Evolutionary conservation across 2,888 invertebrate species (phyloP).

Genomic region (Pimpla rufipes): DNA sequence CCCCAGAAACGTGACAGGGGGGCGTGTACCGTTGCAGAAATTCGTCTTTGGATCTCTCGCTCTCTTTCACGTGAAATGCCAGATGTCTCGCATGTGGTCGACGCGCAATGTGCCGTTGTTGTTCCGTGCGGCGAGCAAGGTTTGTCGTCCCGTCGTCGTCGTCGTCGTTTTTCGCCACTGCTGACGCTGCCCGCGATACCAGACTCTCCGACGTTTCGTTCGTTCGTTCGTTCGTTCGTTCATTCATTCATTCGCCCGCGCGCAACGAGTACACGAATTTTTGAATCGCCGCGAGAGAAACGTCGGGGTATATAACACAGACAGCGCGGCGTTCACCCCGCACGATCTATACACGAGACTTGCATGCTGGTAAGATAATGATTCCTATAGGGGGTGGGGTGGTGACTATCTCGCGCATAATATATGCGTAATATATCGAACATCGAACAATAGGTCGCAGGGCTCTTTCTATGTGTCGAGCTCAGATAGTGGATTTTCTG

Average conservation of each 20-base stretch:
- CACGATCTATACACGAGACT: slow-evolving; percentile 1
- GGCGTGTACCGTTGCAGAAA: slow-evolving; percentile 84
- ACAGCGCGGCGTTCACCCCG: not conserved
- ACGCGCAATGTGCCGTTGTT: slow-evolving; percentile 73
- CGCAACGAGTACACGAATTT: slow-evolving; percentile 33
- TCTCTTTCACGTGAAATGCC: slow-evolving; percentile 84
- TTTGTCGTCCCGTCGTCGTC: slow-evolving; percentile 33
- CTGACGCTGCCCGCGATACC: slow-evolving; percentile 16
- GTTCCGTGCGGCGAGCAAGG: slow-evolving; percentile 68
- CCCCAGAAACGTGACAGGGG: slow-evolving; percentile 83
- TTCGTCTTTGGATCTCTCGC: slow-evolving; percentile 81
- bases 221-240: slow-evolving; percentile 33
- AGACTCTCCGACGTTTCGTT: not conserved
- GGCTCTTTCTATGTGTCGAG: slow-evolving; percentile 33
- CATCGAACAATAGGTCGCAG: not conserved
- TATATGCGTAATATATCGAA: slow-evolving; percentile 35
- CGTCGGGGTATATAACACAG: not conserved
- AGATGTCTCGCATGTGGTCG: slow-evolving; percentile 85
- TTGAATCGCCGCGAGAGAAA: slow-evolving; percentile 15
- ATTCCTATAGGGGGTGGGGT: not conserved
- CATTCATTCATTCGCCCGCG: slow-evolving; percentile 42
- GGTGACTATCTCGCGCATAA: slow-evolving; percentile 29
- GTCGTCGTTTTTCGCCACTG: not conserved
- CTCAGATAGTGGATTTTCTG: not conserved
- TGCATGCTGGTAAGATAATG: slow-evolving; percentile 40